Percentiles rank a stretch among this genome's conserved stretches.
Evolutionary conservation across 2,113 vertebrate genomes (phyloP).

Genomic region (Excalfactoria chinensis): DNA sequence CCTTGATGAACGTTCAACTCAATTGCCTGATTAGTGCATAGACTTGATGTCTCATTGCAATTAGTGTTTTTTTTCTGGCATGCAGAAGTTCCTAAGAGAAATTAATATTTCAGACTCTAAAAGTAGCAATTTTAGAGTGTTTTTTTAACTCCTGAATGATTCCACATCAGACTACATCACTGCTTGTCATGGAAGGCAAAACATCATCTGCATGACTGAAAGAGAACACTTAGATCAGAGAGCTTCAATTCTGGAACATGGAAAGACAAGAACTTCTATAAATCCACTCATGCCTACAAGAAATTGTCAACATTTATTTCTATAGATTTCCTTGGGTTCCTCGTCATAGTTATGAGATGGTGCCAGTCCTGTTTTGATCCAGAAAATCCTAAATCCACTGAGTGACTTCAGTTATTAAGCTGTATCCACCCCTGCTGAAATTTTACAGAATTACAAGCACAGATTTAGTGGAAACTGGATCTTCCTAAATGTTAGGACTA

Average conservation of each 20-base stretch:
- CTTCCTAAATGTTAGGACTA: neutral
- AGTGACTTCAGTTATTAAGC: neutral
- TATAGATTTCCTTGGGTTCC: neutral
- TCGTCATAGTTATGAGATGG: neutral
- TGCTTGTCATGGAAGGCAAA: neutral
- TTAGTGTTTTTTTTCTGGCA: neutral
- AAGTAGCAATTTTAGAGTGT: neutral
- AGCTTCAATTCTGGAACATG: neutral
- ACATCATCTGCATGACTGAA: neutral
- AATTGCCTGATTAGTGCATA: neutral
- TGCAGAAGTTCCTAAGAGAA: neutral
- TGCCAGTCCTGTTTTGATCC: neutral
- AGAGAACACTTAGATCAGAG: neutral
- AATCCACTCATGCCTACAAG: neutral
- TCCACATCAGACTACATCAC: neutral
- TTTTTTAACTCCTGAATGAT: neutral
- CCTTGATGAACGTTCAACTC: accelerated
- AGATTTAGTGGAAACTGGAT: neutral
- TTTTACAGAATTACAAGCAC: neutral
- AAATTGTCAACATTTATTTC: neutral
- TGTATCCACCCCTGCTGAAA: neutral
- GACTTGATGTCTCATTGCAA: neutral
- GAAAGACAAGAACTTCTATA: neutral
- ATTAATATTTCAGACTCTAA: neutral
- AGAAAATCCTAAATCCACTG: neutral